Evolutionary conservation across 1,140 invertebrate genomes (phyloP), one percentile per base, ranked within the genome.

Genomic region (Glossosoma conforme): DNA sequence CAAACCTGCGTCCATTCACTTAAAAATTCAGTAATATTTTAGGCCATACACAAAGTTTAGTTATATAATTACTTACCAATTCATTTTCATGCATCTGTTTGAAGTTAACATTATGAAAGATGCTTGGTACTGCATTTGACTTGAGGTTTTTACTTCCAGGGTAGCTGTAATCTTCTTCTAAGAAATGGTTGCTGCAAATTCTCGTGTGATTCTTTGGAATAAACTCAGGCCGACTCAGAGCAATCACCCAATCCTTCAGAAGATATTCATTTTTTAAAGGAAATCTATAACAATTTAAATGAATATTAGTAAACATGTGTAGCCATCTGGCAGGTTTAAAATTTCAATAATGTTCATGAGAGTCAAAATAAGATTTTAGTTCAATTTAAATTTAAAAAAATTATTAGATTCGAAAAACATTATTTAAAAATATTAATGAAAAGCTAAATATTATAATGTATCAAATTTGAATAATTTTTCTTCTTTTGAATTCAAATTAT

Each of bases 111-210:
- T n/a, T n/a, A n/a, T n/a, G n/a, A n/a, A 30, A 28, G 1, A 37
- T 15, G 21, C 2, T 28, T 10, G 45, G 45, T 24, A 47, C 21
- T 1, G 45, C 45, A 18, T 22, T 5, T 2, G 45, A 22, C 28
- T 47, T 47, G 18, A 47, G 35, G 14, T 22, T 47, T 37, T 22
- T 47, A 22, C 21, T 47, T 11, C 14, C 21, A 24, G 45, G 35
- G 2, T 47, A 11, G 11, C 14, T 38, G 17, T 47, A 47, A 25
- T 47, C 45, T 3, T 19, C 35, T 25, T 22, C 13, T 11, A 40
- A 6, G 30, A 47, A 47, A 28, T 47, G 45, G 10, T 8, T 22
- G 19, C 45, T 47, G 45, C 45, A 47, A 11, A 47, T 47, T 47
- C 45, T 13, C 0, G 45, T 32, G 21, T 47, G 45, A 11, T 33